Percentiles rank a stretch among this genome's conserved stretches.
These are phyloP conservation scores for Chloroceryle aenea DNA, from an alignment of 2,113 vertebrate genomes.

Conservation along the genomic window DNA sequence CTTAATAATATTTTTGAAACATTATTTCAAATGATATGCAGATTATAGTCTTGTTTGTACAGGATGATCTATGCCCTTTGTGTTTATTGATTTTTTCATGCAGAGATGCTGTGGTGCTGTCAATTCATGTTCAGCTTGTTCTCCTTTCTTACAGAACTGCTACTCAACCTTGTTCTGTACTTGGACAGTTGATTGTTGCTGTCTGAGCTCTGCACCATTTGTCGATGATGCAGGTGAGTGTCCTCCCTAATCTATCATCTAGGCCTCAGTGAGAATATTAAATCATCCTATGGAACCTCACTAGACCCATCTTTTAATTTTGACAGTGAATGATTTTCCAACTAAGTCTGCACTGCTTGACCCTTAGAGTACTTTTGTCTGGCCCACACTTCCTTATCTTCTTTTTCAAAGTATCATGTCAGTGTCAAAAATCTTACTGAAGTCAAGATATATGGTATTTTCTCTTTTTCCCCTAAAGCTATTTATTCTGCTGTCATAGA, in stretches of 20 bases:
- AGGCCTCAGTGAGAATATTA: neutral
- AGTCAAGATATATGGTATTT: neutral
- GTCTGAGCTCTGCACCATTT: neutral
- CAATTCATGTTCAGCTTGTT: neutral
- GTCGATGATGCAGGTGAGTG: neutral
- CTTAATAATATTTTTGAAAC: neutral
- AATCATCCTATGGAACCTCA: neutral
- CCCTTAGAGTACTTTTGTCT: neutral
- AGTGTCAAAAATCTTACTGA: conserved; percentile 8
- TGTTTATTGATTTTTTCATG: neutral
- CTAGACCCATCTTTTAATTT: neutral
- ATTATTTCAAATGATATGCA: neutral
- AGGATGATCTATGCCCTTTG: neutral
- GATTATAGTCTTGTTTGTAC: neutral
- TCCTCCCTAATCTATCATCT: neutral
- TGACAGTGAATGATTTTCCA: neutral
- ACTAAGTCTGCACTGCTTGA: neutral
- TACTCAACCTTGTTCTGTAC: neutral
- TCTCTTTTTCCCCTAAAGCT: neutral
- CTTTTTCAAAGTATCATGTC: conserved; percentile 1
- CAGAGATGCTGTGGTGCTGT: neutral
- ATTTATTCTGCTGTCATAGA: neutral
- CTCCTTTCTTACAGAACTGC: neutral
- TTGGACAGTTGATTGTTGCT: neutral
- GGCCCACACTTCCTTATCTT: neutral